These are phyloP conservation scores for Noctua pronuba DNA, from an alignment of 2,888 invertebrate species.

Conservation along the genomic window DNA sequence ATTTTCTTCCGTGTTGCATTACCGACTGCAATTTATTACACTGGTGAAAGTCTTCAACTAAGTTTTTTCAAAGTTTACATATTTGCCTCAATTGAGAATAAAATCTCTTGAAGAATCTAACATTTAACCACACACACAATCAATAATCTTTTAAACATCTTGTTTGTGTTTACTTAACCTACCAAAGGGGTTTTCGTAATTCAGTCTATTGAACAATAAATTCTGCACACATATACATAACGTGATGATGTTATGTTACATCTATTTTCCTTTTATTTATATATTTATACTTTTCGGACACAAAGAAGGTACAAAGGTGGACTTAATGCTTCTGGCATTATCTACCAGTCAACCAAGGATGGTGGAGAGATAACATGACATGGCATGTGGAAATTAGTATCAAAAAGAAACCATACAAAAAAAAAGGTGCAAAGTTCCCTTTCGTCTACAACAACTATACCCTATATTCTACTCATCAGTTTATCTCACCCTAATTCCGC, in stretches of 20 bases:
- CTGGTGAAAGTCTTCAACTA: not conserved
- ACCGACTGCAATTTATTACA: not conserved
- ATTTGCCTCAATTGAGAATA: not conserved
- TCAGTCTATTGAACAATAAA: not conserved
- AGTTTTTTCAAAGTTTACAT: not conserved
- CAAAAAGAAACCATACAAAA: too few relatives aligned
- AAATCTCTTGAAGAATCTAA: not conserved
- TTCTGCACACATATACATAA: not conserved
- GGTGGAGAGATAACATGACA: not conserved
- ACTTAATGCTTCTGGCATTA: too few relatives aligned
- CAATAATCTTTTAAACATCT: not conserved
- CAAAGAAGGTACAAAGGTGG: not conserved
- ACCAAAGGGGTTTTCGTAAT: not conserved
- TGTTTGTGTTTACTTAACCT: not conserved
- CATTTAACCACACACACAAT: not conserved
- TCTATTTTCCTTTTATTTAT: not conserved
- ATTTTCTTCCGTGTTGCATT: not conserved
- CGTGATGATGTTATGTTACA: not conserved
- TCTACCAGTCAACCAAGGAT: not conserved
- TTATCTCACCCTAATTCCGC: not conserved
- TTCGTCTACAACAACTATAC: not conserved
- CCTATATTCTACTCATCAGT: not conserved
- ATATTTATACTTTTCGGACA: not conserved
- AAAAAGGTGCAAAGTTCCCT: not conserved
- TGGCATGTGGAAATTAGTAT: not conserved